Evolutionary conservation across 1,140 invertebrate genomes (phyloP).

Genomic region (Caenorhabditis latens): DNA sequence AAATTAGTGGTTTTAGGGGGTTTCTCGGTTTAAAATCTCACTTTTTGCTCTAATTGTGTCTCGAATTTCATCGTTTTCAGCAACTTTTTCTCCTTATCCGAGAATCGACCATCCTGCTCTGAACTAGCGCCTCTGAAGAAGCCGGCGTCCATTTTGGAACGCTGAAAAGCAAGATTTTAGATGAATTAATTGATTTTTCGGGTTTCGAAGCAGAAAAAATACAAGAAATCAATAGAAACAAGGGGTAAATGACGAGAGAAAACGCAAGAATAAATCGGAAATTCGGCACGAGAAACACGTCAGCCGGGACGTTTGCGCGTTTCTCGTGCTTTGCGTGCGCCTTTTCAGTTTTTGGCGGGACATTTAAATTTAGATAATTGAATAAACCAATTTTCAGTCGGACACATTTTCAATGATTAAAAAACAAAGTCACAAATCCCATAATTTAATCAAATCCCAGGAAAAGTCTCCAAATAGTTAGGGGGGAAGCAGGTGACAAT

Average conservation of each 20-base stretch:
- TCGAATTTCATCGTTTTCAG: constrained; percentile 98
- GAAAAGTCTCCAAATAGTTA: background rate
- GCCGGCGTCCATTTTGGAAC: constrained; percentile 78
- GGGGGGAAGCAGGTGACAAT: background rate
- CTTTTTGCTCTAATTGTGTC: constrained; percentile 87
- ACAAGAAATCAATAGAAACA: background rate
- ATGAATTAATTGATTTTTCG: too few relatives aligned
- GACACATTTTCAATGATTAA: too few relatives aligned
- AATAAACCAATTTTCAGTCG: background rate
- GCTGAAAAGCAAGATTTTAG: too few relatives aligned
- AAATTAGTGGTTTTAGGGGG: background rate
- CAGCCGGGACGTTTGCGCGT: background rate
- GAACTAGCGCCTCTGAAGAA: constrained; percentile 89
- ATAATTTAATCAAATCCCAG: background rate
- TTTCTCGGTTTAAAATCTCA: background rate
- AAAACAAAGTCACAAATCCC: too few relatives aligned
- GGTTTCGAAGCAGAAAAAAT: background rate
- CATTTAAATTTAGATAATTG: background rate
- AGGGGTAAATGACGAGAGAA: background rate
- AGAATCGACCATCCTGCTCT: constrained; percentile 97
- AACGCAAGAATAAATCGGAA: background rate
- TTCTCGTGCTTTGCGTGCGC: background rate
- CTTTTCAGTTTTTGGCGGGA: background rate
- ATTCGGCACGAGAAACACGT: background rate
- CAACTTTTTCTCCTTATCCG: constrained; percentile 98